Conservation (phyloP, 1,140 invertebrate genomes). For the Drosophila burlai region DNA sequence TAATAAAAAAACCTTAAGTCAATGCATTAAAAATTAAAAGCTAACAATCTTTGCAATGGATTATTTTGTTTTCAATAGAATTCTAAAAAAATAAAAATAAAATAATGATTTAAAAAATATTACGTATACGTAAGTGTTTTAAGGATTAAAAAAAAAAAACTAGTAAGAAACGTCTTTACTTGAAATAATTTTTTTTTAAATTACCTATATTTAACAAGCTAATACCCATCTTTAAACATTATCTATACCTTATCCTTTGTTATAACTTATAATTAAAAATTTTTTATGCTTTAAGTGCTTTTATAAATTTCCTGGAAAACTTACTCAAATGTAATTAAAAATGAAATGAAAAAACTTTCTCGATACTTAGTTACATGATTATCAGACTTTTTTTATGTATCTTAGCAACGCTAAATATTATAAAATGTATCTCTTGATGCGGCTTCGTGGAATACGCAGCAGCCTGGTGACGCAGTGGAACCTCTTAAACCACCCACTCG, state of each 20-base stretch:
- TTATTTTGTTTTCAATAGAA: not conserved
- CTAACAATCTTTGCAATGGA: too few relatives aligned
- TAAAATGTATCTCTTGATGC: not conserved
- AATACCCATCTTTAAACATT: not conserved
- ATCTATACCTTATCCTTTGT: not conserved
- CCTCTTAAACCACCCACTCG: constrained; percentile 38
- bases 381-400: not conserved
- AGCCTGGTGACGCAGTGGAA: not conserved
- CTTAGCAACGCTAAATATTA: not conserved
- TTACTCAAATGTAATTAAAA: not conserved
- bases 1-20: not conserved
- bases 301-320: too few relatives aligned
- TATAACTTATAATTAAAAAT: not conserved
- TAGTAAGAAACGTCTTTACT: too few relatives aligned
- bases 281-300: not conserved
- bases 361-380: not conserved
- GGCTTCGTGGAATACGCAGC: not conserved
- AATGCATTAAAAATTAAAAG: not conserved
- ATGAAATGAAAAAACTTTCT: not conserved
- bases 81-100: not conserved
- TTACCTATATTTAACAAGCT: not conserved
- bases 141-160: too few relatives aligned
- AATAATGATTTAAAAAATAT: not conserved
- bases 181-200: too few relatives aligned
- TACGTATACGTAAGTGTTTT: not conserved